Base-by-base conservation (phyloP, 2,797 vertebrate genomes). In the Gastrophryne carolinensis region DNA sequence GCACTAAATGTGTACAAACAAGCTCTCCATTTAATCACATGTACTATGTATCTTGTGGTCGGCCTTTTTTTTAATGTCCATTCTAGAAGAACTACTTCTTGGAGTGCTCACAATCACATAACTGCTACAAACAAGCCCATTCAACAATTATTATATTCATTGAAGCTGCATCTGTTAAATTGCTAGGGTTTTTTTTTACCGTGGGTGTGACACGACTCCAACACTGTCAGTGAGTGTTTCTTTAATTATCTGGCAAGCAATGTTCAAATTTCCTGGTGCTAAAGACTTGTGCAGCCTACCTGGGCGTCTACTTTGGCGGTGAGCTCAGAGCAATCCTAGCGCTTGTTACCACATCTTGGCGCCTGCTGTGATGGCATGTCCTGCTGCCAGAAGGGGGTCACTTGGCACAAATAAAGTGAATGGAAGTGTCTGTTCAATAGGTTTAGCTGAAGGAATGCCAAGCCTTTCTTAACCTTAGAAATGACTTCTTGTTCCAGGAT, bases 301-400 rank as follows among this genome's bases (percentile, higher is more conserved):
- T 72, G 60, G 75, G 67, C 58, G 58, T 71, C 74, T 77, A 19
- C 66, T 70, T 71, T 77, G 74, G 66, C 52, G 68, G 58, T 50
- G 60, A 72, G 67, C 57, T 66, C 30, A 57, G 60, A 64, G 66
- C 57, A 77, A 64, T 65, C 67, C 60, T 21, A 23, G 58, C 5
- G 29, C 52, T 77, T 71, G 50, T 77, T 77, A 77, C 75, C 75
- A 71, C 67, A 65, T 71, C 58, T 77, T 77, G 75, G 67, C 67
- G 67, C 29, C 67, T 50, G 60, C 27, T n/a, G 61, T 65, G 52
- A 65, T 77, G 75, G 67, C 75, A 72, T 77, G 60, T 77, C 75
- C 67, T 71, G 37, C 64, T 77, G 67, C 75, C 67, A 77, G 67
- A 71, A 65, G 60, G 60, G 49, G 67, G 75, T 72, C 52, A 72